These are phyloP conservation scores for Glaucopsyche alexis DNA, from an alignment of 2,888 invertebrate species.

Conservation along the genomic window DNA sequence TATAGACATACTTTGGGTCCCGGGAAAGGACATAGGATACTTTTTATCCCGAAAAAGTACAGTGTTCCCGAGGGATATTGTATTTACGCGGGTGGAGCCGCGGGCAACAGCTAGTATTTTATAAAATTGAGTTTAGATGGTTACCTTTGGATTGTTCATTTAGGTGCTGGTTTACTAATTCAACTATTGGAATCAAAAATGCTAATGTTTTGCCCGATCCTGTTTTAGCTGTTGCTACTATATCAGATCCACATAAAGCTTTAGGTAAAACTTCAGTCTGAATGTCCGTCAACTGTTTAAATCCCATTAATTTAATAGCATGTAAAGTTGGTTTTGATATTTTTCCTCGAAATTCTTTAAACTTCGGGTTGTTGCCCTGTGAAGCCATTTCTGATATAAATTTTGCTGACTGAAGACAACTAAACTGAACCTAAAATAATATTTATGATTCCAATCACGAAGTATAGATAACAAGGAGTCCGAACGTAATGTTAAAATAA, in stretches of 20 bases:
- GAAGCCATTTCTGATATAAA: neutral
- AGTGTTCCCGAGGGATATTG: too few species aligned
- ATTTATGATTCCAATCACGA: neutral
- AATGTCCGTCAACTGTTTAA: slow-evolving; percentile 95
- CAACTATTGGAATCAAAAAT: slow-evolving; percentile 96
- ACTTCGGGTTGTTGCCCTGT: slow-evolving; percentile 52
- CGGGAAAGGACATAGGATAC: too few species aligned
- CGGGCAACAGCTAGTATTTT: too few species aligned
- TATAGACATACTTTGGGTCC: too few species aligned
- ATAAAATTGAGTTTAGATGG: neutral
- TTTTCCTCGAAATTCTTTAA: slow-evolving; percentile 78
- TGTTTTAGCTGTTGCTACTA: slow-evolving; percentile 97
- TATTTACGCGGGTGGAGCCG: too few species aligned
- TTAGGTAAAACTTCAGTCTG: slow-evolving; percentile 92
- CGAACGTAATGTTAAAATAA: too few species aligned
- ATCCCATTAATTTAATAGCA: slow-evolving; percentile 92
- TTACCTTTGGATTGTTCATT: slow-evolving; percentile 40
- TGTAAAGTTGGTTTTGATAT: slow-evolving; percentile 87
- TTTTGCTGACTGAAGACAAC: neutral
- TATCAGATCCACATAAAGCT: slow-evolving; percentile 92
- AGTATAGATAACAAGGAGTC: too few species aligned
- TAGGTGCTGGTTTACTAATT: slow-evolving; percentile 85
- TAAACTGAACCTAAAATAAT: neutral
- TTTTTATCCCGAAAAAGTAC: too few species aligned
- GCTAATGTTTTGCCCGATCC: slow-evolving; percentile 98